A percentile compares a stretch with the other conserved stretches of the same genome.
These are phyloP conservation scores for Lagorchestes hirsutus DNA, from an alignment of 2,797 vertebrate genomes.

Conservation along the genomic window DNA sequence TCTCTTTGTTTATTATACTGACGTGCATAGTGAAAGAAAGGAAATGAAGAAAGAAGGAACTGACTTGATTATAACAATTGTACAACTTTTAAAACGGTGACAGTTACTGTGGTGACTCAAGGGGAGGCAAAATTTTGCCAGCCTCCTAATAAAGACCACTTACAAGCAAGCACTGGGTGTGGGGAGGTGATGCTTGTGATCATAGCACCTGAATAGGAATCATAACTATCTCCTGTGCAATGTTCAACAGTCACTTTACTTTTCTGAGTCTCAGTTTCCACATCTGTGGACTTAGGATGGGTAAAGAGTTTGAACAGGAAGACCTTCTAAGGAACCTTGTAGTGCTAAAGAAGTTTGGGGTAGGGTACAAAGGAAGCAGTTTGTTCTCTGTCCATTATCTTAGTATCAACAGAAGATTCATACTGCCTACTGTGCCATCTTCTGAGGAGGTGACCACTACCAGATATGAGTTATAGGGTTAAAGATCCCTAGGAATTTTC, in stretches of 20 bases:
- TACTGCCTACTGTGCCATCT: neutral
- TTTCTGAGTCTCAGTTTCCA: neutral
- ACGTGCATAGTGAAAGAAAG: neutral
- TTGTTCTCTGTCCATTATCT: neutral
- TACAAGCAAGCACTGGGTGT: neutral
- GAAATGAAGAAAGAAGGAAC: neutral
- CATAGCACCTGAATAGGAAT: neutral
- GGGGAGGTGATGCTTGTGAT: neutral
- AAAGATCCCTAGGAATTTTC: neutral
- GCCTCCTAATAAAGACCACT: neutral
- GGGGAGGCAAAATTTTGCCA: neutral
- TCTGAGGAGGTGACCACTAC: neutral
- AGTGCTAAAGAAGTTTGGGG: neutral
- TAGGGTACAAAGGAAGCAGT: neutral
- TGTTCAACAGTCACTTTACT: neutral
- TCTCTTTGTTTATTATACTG: neutral
- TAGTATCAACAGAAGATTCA: neutral
- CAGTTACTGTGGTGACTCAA: conserved; percentile 18
- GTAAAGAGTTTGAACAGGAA: neutral
- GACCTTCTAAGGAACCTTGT: neutral
- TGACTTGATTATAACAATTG: conserved; percentile 29
- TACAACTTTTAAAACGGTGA: conserved; percentile 39
- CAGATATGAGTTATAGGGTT: neutral
- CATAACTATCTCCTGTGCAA: neutral
- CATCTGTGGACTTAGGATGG: neutral